Evolutionary conservation across 2,113 vertebrate species (phyloP).

Genomic region (Anolis sagrei): DNA sequence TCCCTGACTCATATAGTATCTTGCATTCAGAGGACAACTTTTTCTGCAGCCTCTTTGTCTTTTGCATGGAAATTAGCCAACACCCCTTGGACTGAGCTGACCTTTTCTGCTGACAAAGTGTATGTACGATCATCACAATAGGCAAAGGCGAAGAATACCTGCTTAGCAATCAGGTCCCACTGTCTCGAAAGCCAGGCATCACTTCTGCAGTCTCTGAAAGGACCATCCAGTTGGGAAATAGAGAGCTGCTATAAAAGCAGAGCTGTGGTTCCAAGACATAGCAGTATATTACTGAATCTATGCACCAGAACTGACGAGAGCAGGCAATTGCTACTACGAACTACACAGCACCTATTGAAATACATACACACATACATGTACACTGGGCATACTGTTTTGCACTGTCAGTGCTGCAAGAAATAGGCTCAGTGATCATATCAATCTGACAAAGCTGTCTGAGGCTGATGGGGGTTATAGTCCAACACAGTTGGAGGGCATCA

Average conservation of each 20-base stretch:
- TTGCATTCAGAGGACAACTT: slow-evolving; percentile 17
- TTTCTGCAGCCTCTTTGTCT: slow-evolving; percentile 26
- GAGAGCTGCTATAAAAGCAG: background rate
- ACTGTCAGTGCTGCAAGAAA: background rate
- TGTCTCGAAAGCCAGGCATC: slow-evolving; percentile 9
- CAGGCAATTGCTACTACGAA: background rate
- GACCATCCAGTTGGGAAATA: background rate
- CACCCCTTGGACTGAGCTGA: slow-evolving; percentile 29
- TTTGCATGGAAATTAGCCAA: slow-evolving; percentile 18
- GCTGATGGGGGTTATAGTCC: too few relatives aligned
- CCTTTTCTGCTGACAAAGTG: slow-evolving; percentile 24
- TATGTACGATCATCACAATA: slow-evolving; percentile 35
- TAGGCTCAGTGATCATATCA: background rate
- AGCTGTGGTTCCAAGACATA: background rate
- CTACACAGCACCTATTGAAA: background rate
- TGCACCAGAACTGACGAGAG: background rate
- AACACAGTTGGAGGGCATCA: background rate
- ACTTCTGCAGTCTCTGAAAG: background rate
- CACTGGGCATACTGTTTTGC: background rate
- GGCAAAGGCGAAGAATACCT: slow-evolving; percentile 1
- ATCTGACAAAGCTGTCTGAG: background rate
- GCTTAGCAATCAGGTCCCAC: slow-evolving; percentile 30
- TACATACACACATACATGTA: background rate
- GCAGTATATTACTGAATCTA: background rate
- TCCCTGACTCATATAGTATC: background rate